Evolutionary conservation across 1,140 invertebrate species (phyloP), one percentile per base, ranked within the genome.

Genomic region (Drosophila nigromelanica): DNA sequence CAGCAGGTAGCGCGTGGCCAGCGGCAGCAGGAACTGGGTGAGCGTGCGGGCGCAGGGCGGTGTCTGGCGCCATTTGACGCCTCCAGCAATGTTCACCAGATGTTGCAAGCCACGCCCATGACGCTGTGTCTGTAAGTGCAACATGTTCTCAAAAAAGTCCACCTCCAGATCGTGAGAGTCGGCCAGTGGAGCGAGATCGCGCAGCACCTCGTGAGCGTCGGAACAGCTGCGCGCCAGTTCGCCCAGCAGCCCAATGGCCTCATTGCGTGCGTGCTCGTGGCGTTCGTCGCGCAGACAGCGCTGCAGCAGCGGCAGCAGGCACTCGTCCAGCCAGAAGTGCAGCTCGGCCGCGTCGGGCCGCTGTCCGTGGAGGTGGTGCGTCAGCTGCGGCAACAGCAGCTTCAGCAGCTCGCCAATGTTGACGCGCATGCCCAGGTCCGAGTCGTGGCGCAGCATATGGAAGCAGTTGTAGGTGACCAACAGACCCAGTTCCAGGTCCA

Each of bases 101-200:
- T 85, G 83, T 37, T 89, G 90, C 18, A 98, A 86, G 0, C 97
- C 97, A 79, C 96, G 94, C 0, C 95, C 95, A 89, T 96, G 95
- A 76, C 97, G 94, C 85, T 98, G 96, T 12, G 95, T 92, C 93
- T 98, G 96, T 39, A 97, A 92, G 93, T 99, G 98, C 37, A 95
- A 94, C 76, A 98, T 95, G 86, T 98, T 99, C 77, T 98, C 96
- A 89, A 98, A 99, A 93, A 99, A 98, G 92, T 99, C 98, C 0
- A 97, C 95, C 91, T 99, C 98, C 1, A 93, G 91, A 90, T 99
- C 97, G 37, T 93, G 92, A 78, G 95, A 94, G 89, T 97, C 95
- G 0, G 94, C 93, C 2, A 98, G 92, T 14, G 93, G 91, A 1
- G 94, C 92, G 30, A 99, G 93, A 92, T 98, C 97, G n/a, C 93